phyloP scores from a whole-genome alignment of 2,797 vertebrate genomes.

The Gallinago nigripennis region DNA sequence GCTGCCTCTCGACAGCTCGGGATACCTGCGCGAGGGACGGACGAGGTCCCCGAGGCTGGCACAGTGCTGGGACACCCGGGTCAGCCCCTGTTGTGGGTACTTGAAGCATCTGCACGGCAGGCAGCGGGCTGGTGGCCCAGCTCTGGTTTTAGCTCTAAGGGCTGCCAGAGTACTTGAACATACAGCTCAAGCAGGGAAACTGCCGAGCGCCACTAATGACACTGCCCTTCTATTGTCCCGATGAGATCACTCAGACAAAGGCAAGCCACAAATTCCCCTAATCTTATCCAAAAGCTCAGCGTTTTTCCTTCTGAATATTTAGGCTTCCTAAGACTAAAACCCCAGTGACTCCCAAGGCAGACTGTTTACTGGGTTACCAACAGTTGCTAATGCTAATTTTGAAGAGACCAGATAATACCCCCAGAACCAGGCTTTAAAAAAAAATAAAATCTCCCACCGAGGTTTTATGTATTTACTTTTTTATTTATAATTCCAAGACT shows the following conservation, averaged over 20 bases:
- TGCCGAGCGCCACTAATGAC: not conserved
- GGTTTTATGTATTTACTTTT: not conserved
- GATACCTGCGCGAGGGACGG: not conserved
- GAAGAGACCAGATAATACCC: not conserved
- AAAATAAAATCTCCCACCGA: not conserved
- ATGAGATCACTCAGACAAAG: not conserved
- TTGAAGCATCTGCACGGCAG: accelerated
- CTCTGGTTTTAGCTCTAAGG: not conserved
- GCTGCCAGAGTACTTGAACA: not conserved
- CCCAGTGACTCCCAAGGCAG: not conserved
- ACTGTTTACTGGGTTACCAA: not conserved
- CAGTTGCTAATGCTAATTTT: not conserved
- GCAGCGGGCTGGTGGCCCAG: accelerated
- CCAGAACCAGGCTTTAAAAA: not conserved
- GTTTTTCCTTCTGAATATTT: not conserved
- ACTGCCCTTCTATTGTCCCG: not conserved
- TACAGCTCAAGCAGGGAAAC: not conserved
- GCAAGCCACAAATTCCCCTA: not conserved
- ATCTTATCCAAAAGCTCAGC: not conserved
- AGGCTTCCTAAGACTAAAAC: not conserved
- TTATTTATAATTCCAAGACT: constrained; percentile 5
- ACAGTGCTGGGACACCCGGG: not conserved
- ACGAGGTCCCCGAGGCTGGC: not conserved
- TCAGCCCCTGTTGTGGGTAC: not conserved
- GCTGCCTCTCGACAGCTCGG: not conserved